Evolutionary conservation across 1,140 invertebrate species (phyloP), one percentile per base, ranked within the genome.

Genomic region (Drosophila nannoptera): DNA sequence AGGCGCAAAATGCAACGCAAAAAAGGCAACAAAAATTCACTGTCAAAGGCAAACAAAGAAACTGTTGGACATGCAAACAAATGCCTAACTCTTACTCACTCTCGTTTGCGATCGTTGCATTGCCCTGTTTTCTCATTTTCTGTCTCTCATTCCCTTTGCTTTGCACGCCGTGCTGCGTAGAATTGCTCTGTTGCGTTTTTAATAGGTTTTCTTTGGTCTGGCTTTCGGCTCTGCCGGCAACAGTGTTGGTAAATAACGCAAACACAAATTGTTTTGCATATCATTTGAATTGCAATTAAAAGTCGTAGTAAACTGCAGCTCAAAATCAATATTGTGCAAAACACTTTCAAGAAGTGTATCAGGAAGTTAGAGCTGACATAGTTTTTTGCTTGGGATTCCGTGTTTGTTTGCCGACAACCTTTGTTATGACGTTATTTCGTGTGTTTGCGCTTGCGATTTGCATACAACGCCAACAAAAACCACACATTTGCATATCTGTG

Each of bases 261-360:
- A 22, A 35, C 32, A 29, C 33, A 22, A 33, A 50, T 48, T 36
- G 45, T 35, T 45, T 48, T 70, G 68, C 61, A 56, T 54, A 53
- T 59, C 62, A 68, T 63, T 64, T 56, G 38, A 64, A 64, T 52
- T 45, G 58, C 52, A 68, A 53, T 68, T 68, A 67, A 72, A 66
- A 60, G 22, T 50, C 46, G 42, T n/a, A 29, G 33, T 31, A 5
- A 67, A 49, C 38, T 31, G 58, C 67, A 49, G 5, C 33, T 61
- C 4, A 38, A 71, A 71, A 67, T 71, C 69, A 67, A 72, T 67
- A 68, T 29, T 46, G 8, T 29, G 29, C 9, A 61, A 54, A 68
- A 42, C 54, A 29, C 4, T 43, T 31, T 33, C 56, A 33, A 22
- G 22, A 22, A 12, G 9, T 42, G n/a, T 16, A 52, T 8, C 35